Conservation (phyloP, 2,113 vertebrate species). For the Microcebus jonahi region DNA sequence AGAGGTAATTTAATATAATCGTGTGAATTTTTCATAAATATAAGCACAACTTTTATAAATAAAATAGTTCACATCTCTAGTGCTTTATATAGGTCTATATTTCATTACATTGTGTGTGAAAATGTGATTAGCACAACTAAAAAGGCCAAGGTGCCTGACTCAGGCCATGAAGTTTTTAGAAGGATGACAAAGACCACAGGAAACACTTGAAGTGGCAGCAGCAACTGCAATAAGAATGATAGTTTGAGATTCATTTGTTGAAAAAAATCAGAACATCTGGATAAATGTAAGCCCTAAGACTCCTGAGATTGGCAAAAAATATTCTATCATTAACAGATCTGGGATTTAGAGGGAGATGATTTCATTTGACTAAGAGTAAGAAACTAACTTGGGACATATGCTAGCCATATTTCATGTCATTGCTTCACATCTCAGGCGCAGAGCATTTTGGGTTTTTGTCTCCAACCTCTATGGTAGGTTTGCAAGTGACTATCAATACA, state of each 20-base stretch:
- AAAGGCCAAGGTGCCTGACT: background rate
- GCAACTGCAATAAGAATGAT: background rate
- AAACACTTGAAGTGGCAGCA: conserved; percentile 28
- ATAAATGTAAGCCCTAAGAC: background rate
- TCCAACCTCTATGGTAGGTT: background rate
- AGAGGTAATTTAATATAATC: background rate
- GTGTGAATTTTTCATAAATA: background rate
- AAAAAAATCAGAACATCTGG: conserved; percentile 69
- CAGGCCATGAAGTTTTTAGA: background rate
- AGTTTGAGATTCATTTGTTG: conserved; percentile 19
- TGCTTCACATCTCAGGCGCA: background rate
- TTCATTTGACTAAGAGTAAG: conserved; percentile 59
- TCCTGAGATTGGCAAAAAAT: conserved; percentile 3
- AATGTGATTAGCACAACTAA: background rate
- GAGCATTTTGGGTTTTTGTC: background rate
- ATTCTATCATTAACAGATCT: conserved; percentile 36
- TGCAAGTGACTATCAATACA: background rate
- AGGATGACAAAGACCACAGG: background rate
- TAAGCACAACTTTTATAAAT: background rate
- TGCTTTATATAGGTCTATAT: background rate
- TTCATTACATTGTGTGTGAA: background rate
- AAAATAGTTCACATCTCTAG: background rate
- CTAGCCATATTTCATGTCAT: background rate
- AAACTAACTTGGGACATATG: conserved; percentile 48
- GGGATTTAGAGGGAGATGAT: conserved; percentile 28